Base-by-base conservation (phyloP, 2,888 invertebrate species). In the Saturnia japonica region DNA sequence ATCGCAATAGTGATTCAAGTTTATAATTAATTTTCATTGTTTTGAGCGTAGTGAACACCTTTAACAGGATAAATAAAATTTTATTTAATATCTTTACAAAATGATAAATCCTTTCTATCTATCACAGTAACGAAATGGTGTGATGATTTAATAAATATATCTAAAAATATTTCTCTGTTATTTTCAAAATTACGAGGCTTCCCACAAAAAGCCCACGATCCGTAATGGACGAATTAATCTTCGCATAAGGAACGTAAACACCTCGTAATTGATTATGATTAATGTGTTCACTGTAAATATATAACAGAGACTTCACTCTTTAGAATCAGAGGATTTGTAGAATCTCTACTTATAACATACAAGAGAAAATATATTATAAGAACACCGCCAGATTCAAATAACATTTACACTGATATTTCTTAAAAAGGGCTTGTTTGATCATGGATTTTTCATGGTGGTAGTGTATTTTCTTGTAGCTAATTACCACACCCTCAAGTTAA, bases 221-320 rank as follows among this genome's bases (percentile, higher is more conserved):
- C 57, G 28, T 72, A 75, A 75, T 70, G 69, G 67, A 68, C 22
- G 72, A 73, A 78, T 79, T 79, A 82, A 78, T 80, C 78, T 77
- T 73, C 74, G 71, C 70, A 71, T 72, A 74, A 77, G 74, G 72
- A 78, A 75, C 75, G 75, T 70, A 71, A 74, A 60, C 72, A 72
- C 66, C 34, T 47, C 68, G 73, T 80, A 80, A 82, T 80, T 80
- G 80, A 81, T 79, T 78, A 74, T 78, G 82, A 82, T 81, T 77
- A 80, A 82, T 79, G 78, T 75, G 76, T 70, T 74, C 74, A 68
- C 72, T 71, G 73, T 54, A 40, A 68, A 70, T 40, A 19, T 28
- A 28, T 4, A 28, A 60, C 57, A 60, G 57, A 60, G 14, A 12
- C 28, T 16, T 12, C 25, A 60, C 57, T 54, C 11, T 3, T 9